phyloP scores from a whole-genome alignment of 2,113 vertebrate species.

The Cichladusa arquata region DNA sequence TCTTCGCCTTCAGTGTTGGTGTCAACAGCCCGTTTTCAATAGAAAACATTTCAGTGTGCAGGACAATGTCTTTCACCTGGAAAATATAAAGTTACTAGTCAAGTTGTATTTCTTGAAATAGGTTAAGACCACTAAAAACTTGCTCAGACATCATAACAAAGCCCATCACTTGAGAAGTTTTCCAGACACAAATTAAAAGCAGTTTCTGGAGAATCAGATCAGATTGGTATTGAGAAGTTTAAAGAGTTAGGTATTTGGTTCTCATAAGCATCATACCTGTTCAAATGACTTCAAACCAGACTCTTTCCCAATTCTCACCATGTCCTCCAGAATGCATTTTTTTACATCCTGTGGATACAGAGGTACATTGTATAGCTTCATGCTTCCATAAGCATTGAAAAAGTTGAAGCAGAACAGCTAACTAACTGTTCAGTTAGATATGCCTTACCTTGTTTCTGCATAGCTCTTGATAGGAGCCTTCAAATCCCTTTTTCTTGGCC shows the following conservation, averaged over 20 bases:
- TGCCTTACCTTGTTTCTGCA: conserved; percentile 84
- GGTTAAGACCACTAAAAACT: neutral
- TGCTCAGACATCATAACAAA: neutral
- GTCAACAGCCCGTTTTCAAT: conserved; percentile 92
- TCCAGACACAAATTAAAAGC: neutral
- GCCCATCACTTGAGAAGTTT: neutral
- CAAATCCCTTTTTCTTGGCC: conserved; percentile 84
- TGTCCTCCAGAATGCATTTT: conserved; percentile 85
- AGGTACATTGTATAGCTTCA: neutral
- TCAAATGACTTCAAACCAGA: conserved; percentile 94
- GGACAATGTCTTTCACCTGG: conserved; percentile 86
- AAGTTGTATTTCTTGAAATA: neutral
- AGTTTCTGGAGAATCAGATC: neutral
- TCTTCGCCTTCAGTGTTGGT: conserved; percentile 93
- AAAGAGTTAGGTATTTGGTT: neutral
- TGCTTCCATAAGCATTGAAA: neutral
- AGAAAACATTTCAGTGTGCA: conserved; percentile 88
- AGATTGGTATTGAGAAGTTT: neutral
- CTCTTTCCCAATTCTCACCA: conserved; percentile 86
- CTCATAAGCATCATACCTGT: conserved; percentile 78
- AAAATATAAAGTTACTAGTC: neutral
- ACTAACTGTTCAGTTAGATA: neutral
- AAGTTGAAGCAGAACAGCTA: neutral
- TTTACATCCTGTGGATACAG: conserved; percentile 81
- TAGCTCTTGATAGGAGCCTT: conserved; percentile 84